Evolutionary conservation across 2,797 vertebrate species (phyloP), one percentile per base, ranked within the genome.

Genomic region (Protonibea diacanthus): DNA sequence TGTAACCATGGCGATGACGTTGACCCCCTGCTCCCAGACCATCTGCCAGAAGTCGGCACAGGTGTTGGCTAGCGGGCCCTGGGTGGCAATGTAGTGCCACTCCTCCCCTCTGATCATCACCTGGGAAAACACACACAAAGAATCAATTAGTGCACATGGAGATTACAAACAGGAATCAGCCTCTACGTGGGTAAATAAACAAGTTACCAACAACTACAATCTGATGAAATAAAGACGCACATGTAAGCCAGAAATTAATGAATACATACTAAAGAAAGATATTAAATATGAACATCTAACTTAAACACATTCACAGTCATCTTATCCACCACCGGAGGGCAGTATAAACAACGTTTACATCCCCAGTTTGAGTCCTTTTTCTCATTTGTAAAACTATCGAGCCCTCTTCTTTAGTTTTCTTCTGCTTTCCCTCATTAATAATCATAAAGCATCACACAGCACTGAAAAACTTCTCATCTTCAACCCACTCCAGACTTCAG

Each of bases 11-110:
- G 97, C 98, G 44, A 99, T 99, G 80, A 99, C 98, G 59, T 97
- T 99, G 85, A 97, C 97, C 20, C 97, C 97, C 89, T 99, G 97
- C 89, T 99, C 97, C 98, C 98, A 99, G 52, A 99, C 96, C 98
- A 99, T 99, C 95, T 99, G 98, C 98, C 98, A 99, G 94, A 99
- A 99, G 91, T 99, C 97, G 1, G 97, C 97, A 86, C 97, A 98
- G 0, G 98, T 99, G 89, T 97, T 97, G 42, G 97, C 96, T 70
- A 99, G 92, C 4, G 98, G 98, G 38, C 97, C 98, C 91, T 99
- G 98, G 11, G 98, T 99, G 82, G 97, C 97, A 1, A 99, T 98
- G 89, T 99, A 99, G 89, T 98, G 97, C 98, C 97, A 98, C 83
- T 99, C 97, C 84, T 97, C 97, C 73, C 97, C 97, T 84, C 95